These are phyloP conservation scores for Daphoenositta chrysoptera DNA, from an alignment of 2,113 vertebrate species.

Conservation along the genomic window DNA sequence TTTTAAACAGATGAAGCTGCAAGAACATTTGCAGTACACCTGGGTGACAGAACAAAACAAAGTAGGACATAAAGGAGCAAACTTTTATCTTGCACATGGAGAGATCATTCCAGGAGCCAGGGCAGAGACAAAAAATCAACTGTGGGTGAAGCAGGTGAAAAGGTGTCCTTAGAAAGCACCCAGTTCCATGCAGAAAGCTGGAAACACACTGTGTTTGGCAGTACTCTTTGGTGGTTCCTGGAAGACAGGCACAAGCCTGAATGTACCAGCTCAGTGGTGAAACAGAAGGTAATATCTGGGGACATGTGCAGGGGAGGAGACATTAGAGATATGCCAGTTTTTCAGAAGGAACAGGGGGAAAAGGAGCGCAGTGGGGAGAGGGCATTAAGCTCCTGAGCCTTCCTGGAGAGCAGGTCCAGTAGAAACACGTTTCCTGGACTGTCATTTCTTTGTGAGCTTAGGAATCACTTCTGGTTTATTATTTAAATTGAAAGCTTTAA, in stretches of 20 bases:
- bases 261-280: neutral
- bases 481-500: neutral
- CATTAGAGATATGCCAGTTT: neutral
- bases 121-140: neutral
- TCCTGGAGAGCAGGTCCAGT: neutral
- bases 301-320: neutral
- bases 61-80: neutral
- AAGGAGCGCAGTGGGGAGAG: neutral
- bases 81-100: neutral
- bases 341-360: neutral
- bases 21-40: neutral
- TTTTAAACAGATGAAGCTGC: neutral
- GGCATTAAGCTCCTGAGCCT: neutral
- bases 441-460: neutral
- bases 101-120: neutral
- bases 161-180: neutral
- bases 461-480: neutral
- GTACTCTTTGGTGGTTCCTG: neutral
- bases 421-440: neutral
- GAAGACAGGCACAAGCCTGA: neutral
- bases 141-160: neutral
- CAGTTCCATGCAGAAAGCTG: neutral
- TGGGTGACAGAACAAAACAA: neutral
- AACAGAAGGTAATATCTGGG: neutral
- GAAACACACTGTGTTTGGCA: neutral